Conservation (phyloP, 2,888 invertebrate genomes). For the Cosmia trapezina region DNA sequence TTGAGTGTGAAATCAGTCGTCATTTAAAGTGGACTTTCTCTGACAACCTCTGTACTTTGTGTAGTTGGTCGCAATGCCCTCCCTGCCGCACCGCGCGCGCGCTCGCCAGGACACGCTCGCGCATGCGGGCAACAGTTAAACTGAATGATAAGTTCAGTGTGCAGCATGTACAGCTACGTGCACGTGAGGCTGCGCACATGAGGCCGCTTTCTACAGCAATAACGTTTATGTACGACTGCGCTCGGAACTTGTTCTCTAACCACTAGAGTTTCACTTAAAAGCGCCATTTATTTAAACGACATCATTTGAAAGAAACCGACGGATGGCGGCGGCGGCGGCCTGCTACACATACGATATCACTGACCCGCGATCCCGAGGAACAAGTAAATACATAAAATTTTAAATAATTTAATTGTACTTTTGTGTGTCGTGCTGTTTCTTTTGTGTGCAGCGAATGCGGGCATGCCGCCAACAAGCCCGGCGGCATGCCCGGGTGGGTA, state of each 20-base stretch:
- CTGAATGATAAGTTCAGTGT: no score
- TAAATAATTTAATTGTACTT: no score
- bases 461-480: no score
- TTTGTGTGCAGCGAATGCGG: no score
- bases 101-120: background rate
- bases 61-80: background rate
- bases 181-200: conserved; percentile 1
- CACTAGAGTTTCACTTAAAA: conserved; percentile 51
- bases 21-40: background rate
- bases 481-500: no score
- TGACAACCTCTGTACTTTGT: background rate
- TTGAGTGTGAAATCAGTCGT: background rate
- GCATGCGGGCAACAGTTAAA: no score
- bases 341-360: background rate
- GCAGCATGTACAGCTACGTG: no score
- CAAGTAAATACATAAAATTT: no score
- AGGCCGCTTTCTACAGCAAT: conserved; percentile 37
- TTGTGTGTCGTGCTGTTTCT: no score
- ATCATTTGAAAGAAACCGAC: conserved; percentile 38
- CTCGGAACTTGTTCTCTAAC: conserved; percentile 33
- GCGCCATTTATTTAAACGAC: conserved; percentile 45
- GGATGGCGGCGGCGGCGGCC: background rate
- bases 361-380: background rate
- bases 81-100: background rate
- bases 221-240: conserved; percentile 16